Evolutionary conservation across 2,797 vertebrate genomes (phyloP).

Genomic region (Bradypodion ventrale): DNA sequence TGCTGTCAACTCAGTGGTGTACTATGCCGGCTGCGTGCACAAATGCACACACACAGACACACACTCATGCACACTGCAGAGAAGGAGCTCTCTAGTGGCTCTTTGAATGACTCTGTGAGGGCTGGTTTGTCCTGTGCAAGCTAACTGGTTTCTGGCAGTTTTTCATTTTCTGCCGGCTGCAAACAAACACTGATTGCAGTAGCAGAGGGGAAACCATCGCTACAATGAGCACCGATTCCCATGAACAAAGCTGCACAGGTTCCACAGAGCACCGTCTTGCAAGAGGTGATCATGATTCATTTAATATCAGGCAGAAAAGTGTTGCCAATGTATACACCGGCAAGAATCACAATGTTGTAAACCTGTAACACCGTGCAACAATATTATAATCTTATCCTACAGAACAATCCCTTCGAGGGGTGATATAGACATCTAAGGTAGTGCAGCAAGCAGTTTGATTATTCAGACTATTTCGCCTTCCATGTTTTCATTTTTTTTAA

Average conservation of each 20-base stretch:
- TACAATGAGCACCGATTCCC: background rate
- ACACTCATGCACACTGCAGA: background rate
- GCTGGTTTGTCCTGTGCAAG: background rate
- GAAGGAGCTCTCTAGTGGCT: background rate
- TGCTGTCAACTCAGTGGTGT: background rate
- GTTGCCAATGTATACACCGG: background rate
- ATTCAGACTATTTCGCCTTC: background rate
- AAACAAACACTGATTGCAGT: background rate
- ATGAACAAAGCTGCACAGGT: background rate
- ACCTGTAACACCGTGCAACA: no score
- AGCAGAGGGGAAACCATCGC: background rate
- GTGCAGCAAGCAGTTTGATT: background rate
- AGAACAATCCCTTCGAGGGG: background rate
- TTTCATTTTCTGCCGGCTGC: background rate
- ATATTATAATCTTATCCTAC: background rate
- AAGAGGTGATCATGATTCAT: background rate
- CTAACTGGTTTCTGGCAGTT: background rate
- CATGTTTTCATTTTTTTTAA: background rate
- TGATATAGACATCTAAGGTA: background rate
- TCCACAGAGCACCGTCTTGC: background rate
- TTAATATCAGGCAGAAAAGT: background rate
- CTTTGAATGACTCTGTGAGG: background rate
- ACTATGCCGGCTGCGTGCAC: background rate
- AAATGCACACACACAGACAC: background rate
- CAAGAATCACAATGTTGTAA: background rate